Base-by-base conservation (phyloP, 2,113 vertebrate genomes). In the Cyprinodon tularosa region DNA sequence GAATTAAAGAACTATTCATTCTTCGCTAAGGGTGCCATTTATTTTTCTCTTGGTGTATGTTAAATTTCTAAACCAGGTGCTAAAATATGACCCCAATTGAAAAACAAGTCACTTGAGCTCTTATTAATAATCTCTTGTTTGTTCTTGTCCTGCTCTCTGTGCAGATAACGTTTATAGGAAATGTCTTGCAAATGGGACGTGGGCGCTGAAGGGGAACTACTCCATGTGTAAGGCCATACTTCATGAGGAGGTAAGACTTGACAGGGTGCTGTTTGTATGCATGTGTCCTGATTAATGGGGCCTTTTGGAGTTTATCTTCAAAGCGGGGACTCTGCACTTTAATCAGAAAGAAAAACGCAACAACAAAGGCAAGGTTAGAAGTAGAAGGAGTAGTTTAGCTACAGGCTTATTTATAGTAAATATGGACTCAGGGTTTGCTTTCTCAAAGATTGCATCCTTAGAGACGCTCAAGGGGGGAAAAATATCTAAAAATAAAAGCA, bases 211-310 rank as follows among this genome's bases (percentile, higher is more conserved):
- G 84, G 91, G 91, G 77, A 93, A 93, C 86, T 93, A 93, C 86
- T 91, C 92, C 87, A 92, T 92, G 92, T 93, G 92, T 62, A 88
- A 84, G 57, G 89, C 91, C 86, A 93, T 92, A 59, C 87, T 92
- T 68, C 71, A 91, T 1, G 85, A 89, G 59, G 86, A 90, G 92
- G 92, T 93, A 74, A 89, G 89, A 71, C 22, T 3, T 36, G 38
- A 7, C 50, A 36, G 17, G 22, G 57, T 57, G 61, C 38, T 36
- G 13, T 59, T 10, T 61, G 39, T 73, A 72, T 68, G 71, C 20
- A 9, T 38, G 8, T 47, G 1, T 50, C 40, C 38, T 68, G 81
- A 73, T 80, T 80, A 83, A 79, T 74, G 75, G 4, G 47, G 44
- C 22, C 65, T 74, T 74, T 71, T 36, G 59, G 6, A 2, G 14